A percentile compares a stretch with the other conserved stretches of the same genome.
phyloP scores from a whole-genome alignment of 2,888 invertebrate species.

The Agriotes lineatus region DNA sequence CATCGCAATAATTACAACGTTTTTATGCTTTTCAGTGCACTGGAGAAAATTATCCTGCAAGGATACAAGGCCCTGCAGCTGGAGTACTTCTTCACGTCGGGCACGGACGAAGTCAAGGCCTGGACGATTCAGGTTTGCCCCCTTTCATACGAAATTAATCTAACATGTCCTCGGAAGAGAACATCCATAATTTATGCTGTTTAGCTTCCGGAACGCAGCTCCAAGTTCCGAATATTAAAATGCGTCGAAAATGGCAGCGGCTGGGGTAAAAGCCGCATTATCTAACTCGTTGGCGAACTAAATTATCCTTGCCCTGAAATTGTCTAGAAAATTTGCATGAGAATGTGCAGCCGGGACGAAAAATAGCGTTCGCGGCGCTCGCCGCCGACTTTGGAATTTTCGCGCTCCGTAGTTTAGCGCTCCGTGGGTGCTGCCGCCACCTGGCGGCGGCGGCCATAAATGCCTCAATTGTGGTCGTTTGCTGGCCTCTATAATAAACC shows the following conservation, averaged over 20 bases:
- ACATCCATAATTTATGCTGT: not conserved
- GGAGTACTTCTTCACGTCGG: conserved; percentile 98
- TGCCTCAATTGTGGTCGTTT: no score
- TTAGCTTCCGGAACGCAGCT: not conserved
- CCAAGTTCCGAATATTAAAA: not conserved
- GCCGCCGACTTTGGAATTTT: not conserved
- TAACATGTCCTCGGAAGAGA: not conserved
- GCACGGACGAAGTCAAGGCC: conserved; percentile 98
- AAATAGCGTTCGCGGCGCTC: not conserved
- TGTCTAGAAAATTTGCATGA: conserved; percentile 64
- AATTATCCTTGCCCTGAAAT: conserved; percentile 59
- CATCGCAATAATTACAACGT: no score
- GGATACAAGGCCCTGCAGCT: conserved; percentile 97
- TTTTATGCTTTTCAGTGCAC: conserved; percentile 80
- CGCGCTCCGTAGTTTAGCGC: no score
- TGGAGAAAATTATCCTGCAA: conserved; percentile 97
- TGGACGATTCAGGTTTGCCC: conserved; percentile 95
- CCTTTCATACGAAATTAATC: not conserved
- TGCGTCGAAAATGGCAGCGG: conserved; percentile 1
- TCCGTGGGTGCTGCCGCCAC: not conserved
- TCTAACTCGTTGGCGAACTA: conserved; percentile 1
- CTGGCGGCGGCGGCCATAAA: not conserved
- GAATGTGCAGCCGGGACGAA: conserved; percentile 51
- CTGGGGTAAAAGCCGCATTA: conserved; percentile 7
- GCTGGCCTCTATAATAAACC: no score